Evolutionary conservation across 2,113 vertebrate genomes (phyloP).

Genomic region (Hemiscyllium ocellatum): DNA sequence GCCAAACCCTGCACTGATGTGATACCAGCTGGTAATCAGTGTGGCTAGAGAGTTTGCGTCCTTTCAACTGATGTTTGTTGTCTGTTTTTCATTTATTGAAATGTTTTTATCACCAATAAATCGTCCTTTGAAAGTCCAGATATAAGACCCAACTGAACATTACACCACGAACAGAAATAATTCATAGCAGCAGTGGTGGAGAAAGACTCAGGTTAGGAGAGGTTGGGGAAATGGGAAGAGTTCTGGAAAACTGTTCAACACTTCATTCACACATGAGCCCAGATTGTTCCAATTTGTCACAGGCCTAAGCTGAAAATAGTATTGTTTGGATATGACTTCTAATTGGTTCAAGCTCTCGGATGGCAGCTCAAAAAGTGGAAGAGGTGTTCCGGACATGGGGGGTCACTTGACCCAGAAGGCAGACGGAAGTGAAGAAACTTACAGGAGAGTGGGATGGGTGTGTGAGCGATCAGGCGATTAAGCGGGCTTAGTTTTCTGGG

Average conservation of each 20-base stretch:
- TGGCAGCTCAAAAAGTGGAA: neutral
- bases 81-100: neutral
- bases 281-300: neutral
- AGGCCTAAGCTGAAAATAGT: neutral
- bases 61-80: neutral
- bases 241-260: no score
- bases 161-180: constrained; percentile 4
- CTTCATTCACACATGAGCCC: neutral
- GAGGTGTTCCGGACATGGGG: neutral
- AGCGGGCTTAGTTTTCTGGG: neutral
- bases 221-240: neutral
- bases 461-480: neutral
- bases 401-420: neutral
- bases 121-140: neutral
- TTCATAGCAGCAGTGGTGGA: neutral
- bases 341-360: neutral
- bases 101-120: neutral
- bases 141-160: neutral
- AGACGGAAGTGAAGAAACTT: no score
- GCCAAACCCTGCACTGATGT: no score
- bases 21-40: neutral
- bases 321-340: neutral
- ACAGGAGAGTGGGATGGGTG: no score
- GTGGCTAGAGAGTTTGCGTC: neutral
- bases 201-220: neutral